Evolutionary conservation across 2,113 vertebrate genomes (phyloP).

Genomic region (Nettapus auritus): DNA sequence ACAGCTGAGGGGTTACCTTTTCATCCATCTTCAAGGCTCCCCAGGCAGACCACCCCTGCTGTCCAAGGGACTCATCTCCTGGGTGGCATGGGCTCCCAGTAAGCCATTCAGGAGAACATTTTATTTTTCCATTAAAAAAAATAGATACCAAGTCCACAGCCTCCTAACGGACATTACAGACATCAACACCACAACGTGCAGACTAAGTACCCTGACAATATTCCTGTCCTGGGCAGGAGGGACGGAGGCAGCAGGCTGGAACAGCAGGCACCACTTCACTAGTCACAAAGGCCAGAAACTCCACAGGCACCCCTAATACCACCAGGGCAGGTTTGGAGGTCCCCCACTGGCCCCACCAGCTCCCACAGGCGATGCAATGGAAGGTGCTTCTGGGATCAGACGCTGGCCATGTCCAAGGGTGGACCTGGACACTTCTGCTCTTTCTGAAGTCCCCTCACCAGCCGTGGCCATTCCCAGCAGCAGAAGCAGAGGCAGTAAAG

Average conservation of each 20-base stretch:
- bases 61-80: not conserved
- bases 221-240: not conserved
- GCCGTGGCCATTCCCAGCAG: not conserved
- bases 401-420: not conserved
- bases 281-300: not conserved
- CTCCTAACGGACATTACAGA: constrained; percentile 42
- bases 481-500: not conserved
- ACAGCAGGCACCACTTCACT: not conserved
- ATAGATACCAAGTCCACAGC: constrained; percentile 59
- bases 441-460: not conserved
- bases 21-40: not conserved
- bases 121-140: constrained; percentile 75
- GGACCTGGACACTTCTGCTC: not conserved
- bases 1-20: accelerated
- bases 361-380: not conserved
- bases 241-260: not conserved
- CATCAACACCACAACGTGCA: constrained; percentile 55
- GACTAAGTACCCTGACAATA: not conserved
- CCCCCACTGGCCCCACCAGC: not conserved
- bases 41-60: not conserved
- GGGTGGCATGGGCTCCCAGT: not conserved
- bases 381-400: not conserved
- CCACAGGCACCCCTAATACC: not conserved
- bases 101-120: not conserved
- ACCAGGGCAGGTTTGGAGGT: not conserved